phyloP scores from a whole-genome alignment of 2,113 vertebrate species.

The Procavia capensis region DNA sequence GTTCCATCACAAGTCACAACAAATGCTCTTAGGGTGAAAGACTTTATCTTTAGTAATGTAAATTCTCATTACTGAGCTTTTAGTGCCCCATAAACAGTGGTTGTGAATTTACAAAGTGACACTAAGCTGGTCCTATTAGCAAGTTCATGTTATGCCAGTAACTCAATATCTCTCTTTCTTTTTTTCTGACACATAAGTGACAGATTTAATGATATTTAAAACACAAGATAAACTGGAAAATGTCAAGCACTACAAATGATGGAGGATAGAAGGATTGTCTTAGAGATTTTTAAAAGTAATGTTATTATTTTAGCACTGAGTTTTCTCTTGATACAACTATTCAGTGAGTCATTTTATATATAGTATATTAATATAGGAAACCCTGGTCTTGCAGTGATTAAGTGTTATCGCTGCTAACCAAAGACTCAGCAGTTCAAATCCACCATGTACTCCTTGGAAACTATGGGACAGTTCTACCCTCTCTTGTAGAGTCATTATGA shows the following conservation, averaged over 20 bases:
- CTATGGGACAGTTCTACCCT: too few species aligned
- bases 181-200: constrained; percentile 1
- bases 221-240: background rate
- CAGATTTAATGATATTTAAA: background rate
- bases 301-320: background rate
- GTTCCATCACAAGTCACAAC: background rate
- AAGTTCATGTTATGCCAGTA: background rate
- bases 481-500: too few species aligned
- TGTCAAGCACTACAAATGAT: background rate
- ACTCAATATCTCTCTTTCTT: constrained; percentile 31
- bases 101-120: constrained; percentile 30
- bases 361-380: background rate
- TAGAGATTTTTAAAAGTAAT: constrained; percentile 19
- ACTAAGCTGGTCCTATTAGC: background rate
- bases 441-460: too few species aligned
- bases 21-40: constrained; percentile 35
- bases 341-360: background rate
- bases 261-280: background rate
- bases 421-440: too few species aligned
- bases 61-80: constrained; percentile 16
- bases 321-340: background rate
- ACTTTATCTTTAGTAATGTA: constrained; percentile 44
- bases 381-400: too few species aligned
- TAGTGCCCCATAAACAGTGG: background rate
- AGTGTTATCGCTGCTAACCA: too few species aligned